Evolutionary conservation across 2,888 invertebrate genomes (phyloP).

Genomic region (Drymonia ruficornis): DNA sequence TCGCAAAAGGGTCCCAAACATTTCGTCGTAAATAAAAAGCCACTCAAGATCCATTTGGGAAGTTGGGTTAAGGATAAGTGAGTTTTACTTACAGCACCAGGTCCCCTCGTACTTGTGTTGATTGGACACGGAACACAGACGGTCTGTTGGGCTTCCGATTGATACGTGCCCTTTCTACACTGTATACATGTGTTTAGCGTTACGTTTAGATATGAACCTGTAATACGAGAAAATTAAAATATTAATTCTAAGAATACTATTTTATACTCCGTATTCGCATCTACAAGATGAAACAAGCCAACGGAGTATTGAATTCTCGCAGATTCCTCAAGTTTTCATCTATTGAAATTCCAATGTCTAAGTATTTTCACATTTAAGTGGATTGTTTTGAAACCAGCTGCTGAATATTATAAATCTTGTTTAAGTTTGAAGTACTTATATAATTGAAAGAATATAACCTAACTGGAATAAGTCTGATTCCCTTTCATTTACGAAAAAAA

Average conservation of each 20-base stretch:
- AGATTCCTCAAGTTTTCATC: slow-evolving; percentile 18
- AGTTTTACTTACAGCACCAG: slow-evolving; percentile 89
- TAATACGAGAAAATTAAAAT: slow-evolving; percentile 27
- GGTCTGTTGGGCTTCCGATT: slow-evolving; percentile 94
- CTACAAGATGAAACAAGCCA: slow-evolving; percentile 9
- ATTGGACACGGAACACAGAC: slow-evolving; percentile 94
- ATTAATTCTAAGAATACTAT: neutral
- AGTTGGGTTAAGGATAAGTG: slow-evolving; percentile 19
- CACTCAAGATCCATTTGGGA: slow-evolving; percentile 21
- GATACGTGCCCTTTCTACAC: slow-evolving; percentile 96
- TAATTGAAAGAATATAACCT: neutral
- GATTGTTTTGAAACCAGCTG: slow-evolving; percentile 22
- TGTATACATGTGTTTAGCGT: slow-evolving; percentile 93
- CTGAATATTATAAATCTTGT: slow-evolving; percentile 14
- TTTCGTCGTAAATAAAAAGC: slow-evolving; percentile 27
- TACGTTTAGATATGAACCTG: slow-evolving; percentile 93
- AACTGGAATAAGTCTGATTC: neutral
- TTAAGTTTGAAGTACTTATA: too few species aligned
- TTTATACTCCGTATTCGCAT: slow-evolving; percentile 7
- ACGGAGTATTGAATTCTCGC: slow-evolving; percentile 10
- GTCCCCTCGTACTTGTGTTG: slow-evolving; percentile 94
- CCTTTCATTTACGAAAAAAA: too few species aligned
- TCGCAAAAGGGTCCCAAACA: slow-evolving; percentile 17
- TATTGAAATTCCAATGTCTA: slow-evolving; percentile 24
- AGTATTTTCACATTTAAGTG: slow-evolving; percentile 40